Base-by-base conservation (phyloP, 2,113 vertebrate genomes). In the Pionites leucogaster region DNA sequence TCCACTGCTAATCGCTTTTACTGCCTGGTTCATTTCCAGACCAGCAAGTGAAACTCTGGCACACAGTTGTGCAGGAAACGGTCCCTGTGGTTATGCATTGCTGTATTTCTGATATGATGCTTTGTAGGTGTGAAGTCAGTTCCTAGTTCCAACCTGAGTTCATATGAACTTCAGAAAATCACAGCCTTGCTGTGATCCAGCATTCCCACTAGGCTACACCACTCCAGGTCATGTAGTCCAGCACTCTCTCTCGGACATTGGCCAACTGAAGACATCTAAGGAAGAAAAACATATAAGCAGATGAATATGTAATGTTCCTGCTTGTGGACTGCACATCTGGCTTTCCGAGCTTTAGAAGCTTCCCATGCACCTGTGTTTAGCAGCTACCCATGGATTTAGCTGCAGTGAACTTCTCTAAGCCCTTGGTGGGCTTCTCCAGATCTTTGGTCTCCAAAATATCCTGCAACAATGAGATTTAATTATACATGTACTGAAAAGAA, bases 1-100 rank as follows among this genome's bases (percentile, higher is more conserved):
- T 98, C 97, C 94, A 96, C 95, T 96, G 96, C 93, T 96, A 96
- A 97, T 97, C 72, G 47, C 97, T 98, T 97, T 97, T 97, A 88
- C 90, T 92, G 95, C 95, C 91, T 97, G 96, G 96, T 97, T 97
- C 93, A 80, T 96, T 96, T 95, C 93, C 92, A 98, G 97, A 92
- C 65, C 93, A 95, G 89, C 96, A 93, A 97, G 95, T 92, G 94
- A 95, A 97, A 96, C 95, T 90, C 91, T 97, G 86, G 89, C 92
- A 95, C 95, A 93, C 76, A 85, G 59, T 79, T 75, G 91, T 92
- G 63, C 80, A 93, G 82, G 29, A 92, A 94, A n/a, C 44, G 63
- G 71, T 33, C 9, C 17, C 60, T 95, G 65, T 2, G 2, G 77
- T 78, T 79, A 76, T 2, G 5, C 16, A 6, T 71, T 37, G 47